Base-by-base conservation (phyloP, 2,113 vertebrate species). In the Megalops atlanticus region DNA sequence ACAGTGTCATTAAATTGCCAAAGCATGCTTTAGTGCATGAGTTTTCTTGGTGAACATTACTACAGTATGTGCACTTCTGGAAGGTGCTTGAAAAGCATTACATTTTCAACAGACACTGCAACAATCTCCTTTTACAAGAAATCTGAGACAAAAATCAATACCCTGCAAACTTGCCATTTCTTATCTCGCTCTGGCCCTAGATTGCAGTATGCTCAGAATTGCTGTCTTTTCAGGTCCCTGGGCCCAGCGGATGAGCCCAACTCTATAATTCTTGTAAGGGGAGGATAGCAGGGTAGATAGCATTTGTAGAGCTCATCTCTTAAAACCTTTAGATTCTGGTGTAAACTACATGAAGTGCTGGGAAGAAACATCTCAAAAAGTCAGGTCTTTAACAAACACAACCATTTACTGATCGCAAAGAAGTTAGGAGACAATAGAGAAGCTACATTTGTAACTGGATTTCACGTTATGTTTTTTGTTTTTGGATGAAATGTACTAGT, bases 131-230 rank as follows among this genome's bases (percentile, higher is more conserved):
- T 47, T 77, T 77, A 82, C 75, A 77, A 38, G 81, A 75, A 82
- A 78, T 72, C 38, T 39, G 38, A 82, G 81, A 16, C 72, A 64
- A 74, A 81, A 82, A 82, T 82, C 81, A 77, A 82, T 82, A 82
- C 43, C 36, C 31, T 64, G 58, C 64, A 76, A 70, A 35, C 73
- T 75, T 77, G 74, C 64, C 41, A 27, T 76, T 77, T 49, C 31
- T 68, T 52, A 35, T 70, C 58, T 47, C 40, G 33, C 68, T 54
- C 35, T 4, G 45, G 36, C 21, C 68, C 31, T 35, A 77, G 64
- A 73, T 72, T 76, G 43, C 68, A 71, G 47, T 72, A 38, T 45
- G 69, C 16, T 77, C n/a, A 36, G n/a, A 82, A 82, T 43, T 27
- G 15, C 68, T 77, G 36, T 33, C 36, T 15, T 43, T 47, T 72